phyloP scores from a whole-genome alignment of 2,888 invertebrate genomes.

The Cremastinae sp. region DNA sequence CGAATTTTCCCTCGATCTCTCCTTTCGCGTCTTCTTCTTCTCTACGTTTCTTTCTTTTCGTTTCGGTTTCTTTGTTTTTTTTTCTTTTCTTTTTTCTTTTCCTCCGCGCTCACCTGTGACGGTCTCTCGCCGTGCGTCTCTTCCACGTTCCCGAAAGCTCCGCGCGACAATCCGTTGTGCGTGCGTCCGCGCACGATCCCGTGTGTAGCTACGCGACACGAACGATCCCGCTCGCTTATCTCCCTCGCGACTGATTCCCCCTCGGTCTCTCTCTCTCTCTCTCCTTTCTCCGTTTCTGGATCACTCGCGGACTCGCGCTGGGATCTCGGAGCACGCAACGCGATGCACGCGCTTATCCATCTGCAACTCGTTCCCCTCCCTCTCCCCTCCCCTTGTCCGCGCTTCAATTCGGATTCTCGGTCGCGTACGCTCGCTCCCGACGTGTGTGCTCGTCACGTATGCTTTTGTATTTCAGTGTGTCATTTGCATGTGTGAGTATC shows the following conservation, averaged over 20 bases:
- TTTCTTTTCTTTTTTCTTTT: slow-evolving; percentile 52
- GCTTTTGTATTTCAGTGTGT: no score
- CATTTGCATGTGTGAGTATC: neutral
- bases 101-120: slow-evolving; percentile 63
- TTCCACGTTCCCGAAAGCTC: neutral
- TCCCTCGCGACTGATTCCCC: slow-evolving; percentile 1
- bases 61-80: no score
- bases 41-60: no score
- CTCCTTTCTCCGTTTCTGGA: neutral
- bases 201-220: slow-evolving; percentile 8
- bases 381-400: slow-evolving; percentile 14
- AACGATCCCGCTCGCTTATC: slow-evolving; percentile 17
- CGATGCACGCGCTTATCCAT: slow-evolving; percentile 55
- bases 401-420: slow-evolving; percentile 1
- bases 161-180: neutral
- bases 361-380: slow-evolving; percentile 35
- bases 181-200: neutral
- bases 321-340: slow-evolving; percentile 12
- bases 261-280: slow-evolving; percentile 2
- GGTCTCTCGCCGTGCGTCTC: neutral
- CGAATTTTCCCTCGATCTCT: slow-evolving; percentile 11
- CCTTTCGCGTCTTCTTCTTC: slow-evolving; percentile 2
- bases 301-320: slow-evolving; percentile 21
- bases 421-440: neutral
- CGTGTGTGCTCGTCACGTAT: no score